These are phyloP conservation scores for Sarcophaga subvicina DNA, from an alignment of 2,888 invertebrate species.

Conservation along the genomic window DNA sequence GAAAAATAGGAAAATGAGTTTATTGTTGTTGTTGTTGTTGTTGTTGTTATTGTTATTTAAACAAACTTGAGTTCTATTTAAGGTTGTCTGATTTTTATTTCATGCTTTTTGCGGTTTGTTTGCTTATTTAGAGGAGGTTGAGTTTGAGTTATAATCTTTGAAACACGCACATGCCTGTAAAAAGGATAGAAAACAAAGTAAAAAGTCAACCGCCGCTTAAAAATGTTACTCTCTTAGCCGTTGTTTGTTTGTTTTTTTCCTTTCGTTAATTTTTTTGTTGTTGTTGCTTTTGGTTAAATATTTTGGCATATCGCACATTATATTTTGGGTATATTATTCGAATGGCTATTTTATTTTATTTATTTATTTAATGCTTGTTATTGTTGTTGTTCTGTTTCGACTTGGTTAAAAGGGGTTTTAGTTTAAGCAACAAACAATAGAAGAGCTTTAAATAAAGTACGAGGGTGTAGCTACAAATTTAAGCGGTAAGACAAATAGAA, in stretches of 20 bases:
- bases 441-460: neutral
- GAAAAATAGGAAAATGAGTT: conserved; percentile 12
- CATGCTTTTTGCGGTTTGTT: conserved; percentile 8
- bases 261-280: too few species aligned
- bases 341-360: neutral
- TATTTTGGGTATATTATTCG: neutral
- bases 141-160: conserved; percentile 34
- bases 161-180: conserved; percentile 57
- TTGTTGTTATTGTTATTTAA: conserved; percentile 8
- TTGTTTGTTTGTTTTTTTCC: neutral
- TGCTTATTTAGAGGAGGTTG: neutral
- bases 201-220: conserved; percentile 32
- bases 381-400: conserved; percentile 24
- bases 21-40: neutral
- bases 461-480: neutral
- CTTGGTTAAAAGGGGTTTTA: conserved; percentile 34
- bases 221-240: neutral
- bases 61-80: conserved; percentile 57
- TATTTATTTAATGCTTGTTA: neutral
- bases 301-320: conserved; percentile 11
- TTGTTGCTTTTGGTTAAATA: neutral
- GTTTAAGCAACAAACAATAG: conserved; percentile 19
- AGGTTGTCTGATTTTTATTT: conserved; percentile 42
- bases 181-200: conserved; percentile 50
- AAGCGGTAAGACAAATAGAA: too few species aligned